A percentile compares a stretch with the other conserved stretches of the same genome.
Conservation (phyloP, 2,888 invertebrate genomes). For the Pristionchus japonicus region DNA sequence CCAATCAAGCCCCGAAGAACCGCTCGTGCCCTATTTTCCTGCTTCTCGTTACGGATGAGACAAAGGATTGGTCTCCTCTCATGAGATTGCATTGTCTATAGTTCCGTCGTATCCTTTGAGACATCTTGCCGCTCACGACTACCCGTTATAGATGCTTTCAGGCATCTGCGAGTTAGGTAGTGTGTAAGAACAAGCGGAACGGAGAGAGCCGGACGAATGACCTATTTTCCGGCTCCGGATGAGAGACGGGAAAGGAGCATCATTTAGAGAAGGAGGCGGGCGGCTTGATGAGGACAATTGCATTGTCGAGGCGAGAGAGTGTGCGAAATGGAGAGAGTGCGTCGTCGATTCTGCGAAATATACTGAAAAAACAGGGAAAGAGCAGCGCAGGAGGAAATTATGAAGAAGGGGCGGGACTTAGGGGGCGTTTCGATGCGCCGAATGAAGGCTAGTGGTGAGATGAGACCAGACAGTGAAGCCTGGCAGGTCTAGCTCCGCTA, state of each 20-base stretch:
- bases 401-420: background rate
- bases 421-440: too few relatives aligned
- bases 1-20: background rate
- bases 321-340: background rate
- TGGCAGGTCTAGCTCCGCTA: too few relatives aligned
- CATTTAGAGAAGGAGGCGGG: background rate
- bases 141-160: too few relatives aligned
- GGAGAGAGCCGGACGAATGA: background rate
- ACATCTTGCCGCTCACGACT: too few relatives aligned
- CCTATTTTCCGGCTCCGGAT: too few relatives aligned
- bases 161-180: too few relatives aligned
- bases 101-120: too few relatives aligned
- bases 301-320: too few relatives aligned
- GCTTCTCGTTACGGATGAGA: background rate
- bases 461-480: too few relatives aligned
- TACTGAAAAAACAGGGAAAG: background rate
- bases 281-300: background rate
- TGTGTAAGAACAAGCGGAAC: background rate
- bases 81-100: too few relatives aligned
- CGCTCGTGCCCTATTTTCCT: background rate
- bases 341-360: background rate
- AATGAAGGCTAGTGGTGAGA: too few relatives aligned
- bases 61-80: too few relatives aligned
- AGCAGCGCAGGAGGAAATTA: background rate
- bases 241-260: background rate